Evolutionary conservation across 2,888 invertebrate genomes (phyloP).

Genomic region (Ophion ventricosus): DNA sequence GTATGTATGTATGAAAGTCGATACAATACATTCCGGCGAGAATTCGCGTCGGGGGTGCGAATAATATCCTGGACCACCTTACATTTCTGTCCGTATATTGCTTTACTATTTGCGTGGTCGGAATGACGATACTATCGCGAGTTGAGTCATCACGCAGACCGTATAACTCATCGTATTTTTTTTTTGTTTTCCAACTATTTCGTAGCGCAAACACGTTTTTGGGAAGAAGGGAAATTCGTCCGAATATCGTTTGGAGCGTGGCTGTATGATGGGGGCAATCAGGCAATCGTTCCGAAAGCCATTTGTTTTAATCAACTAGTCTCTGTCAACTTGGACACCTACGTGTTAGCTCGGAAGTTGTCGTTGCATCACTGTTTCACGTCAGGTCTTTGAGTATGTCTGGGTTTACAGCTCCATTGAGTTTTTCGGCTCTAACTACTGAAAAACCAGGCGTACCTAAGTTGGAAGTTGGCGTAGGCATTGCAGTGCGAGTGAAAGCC

Average conservation of each 20-base stretch:
- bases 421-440: too few relatives aligned
- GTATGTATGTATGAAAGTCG: slow-evolving; percentile 39
- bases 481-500: too few relatives aligned
- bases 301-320: too few relatives aligned
- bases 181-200: background rate
- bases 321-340: too few relatives aligned
- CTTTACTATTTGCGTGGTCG: slow-evolving; percentile 21
- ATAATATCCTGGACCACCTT: slow-evolving; percentile 45
- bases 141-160: slow-evolving; percentile 11
- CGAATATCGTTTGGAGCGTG: background rate
- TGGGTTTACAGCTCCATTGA: too few relatives aligned
- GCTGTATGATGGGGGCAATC: background rate
- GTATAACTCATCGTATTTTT: background rate
- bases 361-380: too few relatives aligned
- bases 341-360: too few relatives aligned
- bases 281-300: background rate
- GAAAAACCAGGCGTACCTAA: too few relatives aligned
- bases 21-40: slow-evolving; percentile 42
- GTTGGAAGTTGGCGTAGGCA: too few relatives aligned
- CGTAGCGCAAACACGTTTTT: background rate
- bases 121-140: slow-evolving; percentile 1
- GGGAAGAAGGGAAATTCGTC: background rate
- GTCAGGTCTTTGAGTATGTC: too few relatives aligned
- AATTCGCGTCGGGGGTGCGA: slow-evolving; percentile 45
- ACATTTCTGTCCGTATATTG: slow-evolving; percentile 30